Base-by-base conservation (phyloP, 2,888 invertebrate species). In the Polietes domitor region DNA sequence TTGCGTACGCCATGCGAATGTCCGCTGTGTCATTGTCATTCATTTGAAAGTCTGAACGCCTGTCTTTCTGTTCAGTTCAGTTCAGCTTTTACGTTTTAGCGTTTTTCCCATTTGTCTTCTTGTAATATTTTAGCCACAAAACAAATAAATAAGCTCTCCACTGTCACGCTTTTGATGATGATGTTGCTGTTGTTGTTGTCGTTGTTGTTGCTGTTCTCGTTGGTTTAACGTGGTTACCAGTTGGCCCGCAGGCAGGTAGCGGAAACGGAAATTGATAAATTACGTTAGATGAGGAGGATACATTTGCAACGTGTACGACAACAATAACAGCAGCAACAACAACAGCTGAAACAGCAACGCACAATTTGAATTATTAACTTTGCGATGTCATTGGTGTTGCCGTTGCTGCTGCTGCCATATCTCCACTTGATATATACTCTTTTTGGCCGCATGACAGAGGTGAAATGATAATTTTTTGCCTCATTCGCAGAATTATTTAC, bases 251-350 rank as follows among this genome's bases (percentile, higher is more conserved):
- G 81, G 68, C 68, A 50, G 68, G 61, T 43, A 82, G 26, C 72
- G 78, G 75, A 78, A 72, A 75, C 71, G 84, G 84, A 84, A 84
- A 84, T 84, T 84, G 81, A 84, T 84, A 84, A 82, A 84, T 84
- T 81, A 75, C 78, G 26, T 84, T 84, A 81, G 75, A 78, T 68
- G 76, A 73, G 72, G 75, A 61, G 55, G 61, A 71, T 80, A 80
- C 71, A 71, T 80, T 80, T 74, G 61, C 80, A 77, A 74, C 37
- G 47, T n/a, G 47, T 47, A 70, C 65, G 41, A 37, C 63, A 71
- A 47, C n/a, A 17, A 32, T 32, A 53, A 41, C 32, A 24, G n/a
- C 43, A 43, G 17, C 15, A 24, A 19, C 24, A 37, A 32, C 41
- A 41, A 41, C 17, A 37, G 37, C 10, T 7, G n/a, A 6, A 50